Percentiles rank a stretch among this genome's conserved stretches.
Evolutionary conservation across 2,888 invertebrate genomes (phyloP).

Genomic region (Synergus umbraculus): DNA sequence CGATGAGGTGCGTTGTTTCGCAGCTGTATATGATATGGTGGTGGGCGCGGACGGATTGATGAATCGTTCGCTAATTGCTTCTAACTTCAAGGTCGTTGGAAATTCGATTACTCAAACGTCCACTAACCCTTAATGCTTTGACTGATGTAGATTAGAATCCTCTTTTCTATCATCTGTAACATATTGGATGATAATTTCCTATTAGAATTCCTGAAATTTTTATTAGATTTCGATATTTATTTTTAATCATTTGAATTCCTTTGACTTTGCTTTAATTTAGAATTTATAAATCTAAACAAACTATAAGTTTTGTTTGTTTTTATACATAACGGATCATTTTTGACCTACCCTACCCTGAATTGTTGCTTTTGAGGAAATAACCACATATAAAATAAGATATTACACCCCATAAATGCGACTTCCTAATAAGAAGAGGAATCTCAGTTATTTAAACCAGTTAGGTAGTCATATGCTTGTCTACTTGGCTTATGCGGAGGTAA

Average conservation of each 20-base stretch:
- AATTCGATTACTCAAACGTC: background rate
- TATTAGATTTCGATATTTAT: too few species aligned
- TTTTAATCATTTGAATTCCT: too few species aligned
- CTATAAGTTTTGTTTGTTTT: too few species aligned
- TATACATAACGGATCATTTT: too few species aligned
- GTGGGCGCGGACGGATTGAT: slow-evolving; percentile 65
- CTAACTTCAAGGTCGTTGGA: slow-evolving; percentile 59
- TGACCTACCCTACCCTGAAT: background rate
- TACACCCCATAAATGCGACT: background rate
- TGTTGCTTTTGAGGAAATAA: background rate
- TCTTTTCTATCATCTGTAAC: background rate
- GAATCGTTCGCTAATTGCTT: slow-evolving; percentile 65
- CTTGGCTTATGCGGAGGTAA: background rate
- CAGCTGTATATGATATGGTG: slow-evolving; percentile 39
- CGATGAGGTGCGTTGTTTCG: slow-evolving; percentile 43
- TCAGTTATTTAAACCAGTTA: slow-evolving; percentile 16
- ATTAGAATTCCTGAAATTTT: too few species aligned
- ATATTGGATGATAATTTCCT: too few species aligned
- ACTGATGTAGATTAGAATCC: background rate
- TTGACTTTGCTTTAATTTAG: too few species aligned
- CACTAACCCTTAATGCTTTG: background rate
- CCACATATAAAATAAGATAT: background rate
- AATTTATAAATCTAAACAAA: too few species aligned
- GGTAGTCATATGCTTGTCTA: background rate
- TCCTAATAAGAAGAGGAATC: slow-evolving; percentile 20